Evolutionary conservation across 1,140 invertebrate species (phyloP).

Genomic region (Gyrodactylus bullatarudis): DNA sequence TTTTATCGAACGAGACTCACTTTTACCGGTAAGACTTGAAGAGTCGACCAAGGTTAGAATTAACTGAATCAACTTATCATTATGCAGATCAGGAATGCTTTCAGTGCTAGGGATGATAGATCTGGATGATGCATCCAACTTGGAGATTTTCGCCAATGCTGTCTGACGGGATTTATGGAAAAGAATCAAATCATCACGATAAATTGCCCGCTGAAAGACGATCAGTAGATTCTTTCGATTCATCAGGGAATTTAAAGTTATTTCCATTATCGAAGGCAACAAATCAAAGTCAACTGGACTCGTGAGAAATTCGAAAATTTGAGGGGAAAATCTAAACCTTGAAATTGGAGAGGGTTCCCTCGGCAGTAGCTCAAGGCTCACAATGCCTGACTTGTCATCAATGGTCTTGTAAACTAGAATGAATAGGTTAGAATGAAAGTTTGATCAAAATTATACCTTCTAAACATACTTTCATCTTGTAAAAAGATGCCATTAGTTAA

Average conservation of each 20-base stretch:
- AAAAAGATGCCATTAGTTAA: too few species aligned
- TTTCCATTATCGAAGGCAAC: background rate
- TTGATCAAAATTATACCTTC: too few species aligned
- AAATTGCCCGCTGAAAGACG: background rate
- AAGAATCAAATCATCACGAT: background rate
- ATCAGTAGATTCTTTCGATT: background rate
- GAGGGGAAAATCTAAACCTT: background rate
- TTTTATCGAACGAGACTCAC: too few species aligned
- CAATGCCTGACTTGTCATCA: background rate
- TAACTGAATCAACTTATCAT: background rate
- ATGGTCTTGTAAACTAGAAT: background rate
- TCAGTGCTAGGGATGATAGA: too few species aligned
- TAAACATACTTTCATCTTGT: too few species aligned
- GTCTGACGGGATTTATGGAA: background rate
- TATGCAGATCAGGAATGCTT: background rate
- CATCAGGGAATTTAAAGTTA: background rate
- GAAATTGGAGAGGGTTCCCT: background rate
- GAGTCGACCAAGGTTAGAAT: background rate
- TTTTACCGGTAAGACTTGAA: background rate
- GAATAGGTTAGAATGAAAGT: background rate
- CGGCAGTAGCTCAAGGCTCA: background rate
- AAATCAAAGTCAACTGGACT: background rate
- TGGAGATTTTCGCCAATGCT: background rate
- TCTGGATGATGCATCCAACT: background rate
- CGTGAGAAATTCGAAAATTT: background rate